Conservation (phyloP, 2,113 vertebrate genomes). For the Asarcornis scutulata region DNA sequence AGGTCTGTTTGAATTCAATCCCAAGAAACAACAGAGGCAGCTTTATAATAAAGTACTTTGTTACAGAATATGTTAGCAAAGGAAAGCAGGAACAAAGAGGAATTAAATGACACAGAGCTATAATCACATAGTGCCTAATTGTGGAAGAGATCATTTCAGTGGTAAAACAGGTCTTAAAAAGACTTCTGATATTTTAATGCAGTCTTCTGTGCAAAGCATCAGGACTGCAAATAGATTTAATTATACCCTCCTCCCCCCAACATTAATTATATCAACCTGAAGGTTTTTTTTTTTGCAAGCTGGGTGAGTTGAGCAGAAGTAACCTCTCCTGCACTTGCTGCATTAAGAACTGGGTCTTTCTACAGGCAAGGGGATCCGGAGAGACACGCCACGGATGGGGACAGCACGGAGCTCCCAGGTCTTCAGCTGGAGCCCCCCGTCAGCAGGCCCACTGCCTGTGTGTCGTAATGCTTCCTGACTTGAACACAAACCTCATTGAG, state of each 20-base stretch:
- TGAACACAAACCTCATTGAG: not conserved
- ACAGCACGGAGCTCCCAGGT: not conserved
- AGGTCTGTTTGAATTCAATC: not conserved
- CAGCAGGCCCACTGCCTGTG: not conserved
- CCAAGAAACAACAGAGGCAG: not conserved
- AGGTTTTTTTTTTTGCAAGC: not conserved
- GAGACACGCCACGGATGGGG: not conserved
- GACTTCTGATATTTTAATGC: not conserved
- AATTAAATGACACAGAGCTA: not conserved
- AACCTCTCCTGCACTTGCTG: not conserved
- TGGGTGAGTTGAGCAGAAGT: not conserved
- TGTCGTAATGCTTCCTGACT: not conserved
- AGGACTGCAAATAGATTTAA: not conserved
- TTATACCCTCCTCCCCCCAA: not conserved
- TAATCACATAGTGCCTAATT: not conserved
- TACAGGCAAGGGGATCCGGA: rapidly evolving
- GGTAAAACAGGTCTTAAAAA: conserved; percentile 21
- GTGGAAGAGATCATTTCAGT: not conserved
- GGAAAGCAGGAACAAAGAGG: conserved; percentile 18
- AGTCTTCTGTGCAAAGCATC: not conserved
- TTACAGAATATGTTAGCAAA: not conserved
- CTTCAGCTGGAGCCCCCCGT: not conserved
- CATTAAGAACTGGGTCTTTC: not conserved
- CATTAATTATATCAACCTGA: not conserved
- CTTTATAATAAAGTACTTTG: not conserved